These are phyloP conservation scores for Anguilla megastoma DNA, from an alignment of 2,797 vertebrate species.

Conservation along the genomic window DNA sequence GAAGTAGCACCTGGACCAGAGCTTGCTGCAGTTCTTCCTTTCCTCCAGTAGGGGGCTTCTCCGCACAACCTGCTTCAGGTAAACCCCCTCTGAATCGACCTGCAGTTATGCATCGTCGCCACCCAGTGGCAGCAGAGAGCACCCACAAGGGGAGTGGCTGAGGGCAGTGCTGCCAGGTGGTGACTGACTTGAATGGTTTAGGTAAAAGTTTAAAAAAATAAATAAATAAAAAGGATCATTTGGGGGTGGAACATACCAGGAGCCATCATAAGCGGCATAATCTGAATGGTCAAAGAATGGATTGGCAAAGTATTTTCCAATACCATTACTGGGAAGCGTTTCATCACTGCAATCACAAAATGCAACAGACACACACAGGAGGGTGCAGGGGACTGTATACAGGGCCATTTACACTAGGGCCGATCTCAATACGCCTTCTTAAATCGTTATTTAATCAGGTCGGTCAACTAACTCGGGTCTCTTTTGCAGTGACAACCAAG, in stretches of 20 bases:
- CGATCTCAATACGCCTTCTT: background rate
- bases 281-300: background rate
- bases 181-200: background rate
- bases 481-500: no score
- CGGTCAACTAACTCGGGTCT: background rate
- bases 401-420: background rate
- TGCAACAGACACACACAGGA: background rate
- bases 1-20: background rate
- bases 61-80: background rate
- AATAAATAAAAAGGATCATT: background rate
- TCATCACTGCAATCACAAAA: background rate
- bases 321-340: background rate
- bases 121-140: background rate
- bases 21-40: background rate
- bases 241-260: background rate
- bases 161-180: background rate
- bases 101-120: background rate
- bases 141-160: background rate
- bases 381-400: no score
- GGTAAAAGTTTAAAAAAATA: background rate
- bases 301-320: no score
- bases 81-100: background rate
- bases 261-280: background rate
- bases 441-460: background rate
- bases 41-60: background rate